Conservation (phyloP, 2,113 vertebrate genomes). For the Ariopsis seemanni region DNA sequence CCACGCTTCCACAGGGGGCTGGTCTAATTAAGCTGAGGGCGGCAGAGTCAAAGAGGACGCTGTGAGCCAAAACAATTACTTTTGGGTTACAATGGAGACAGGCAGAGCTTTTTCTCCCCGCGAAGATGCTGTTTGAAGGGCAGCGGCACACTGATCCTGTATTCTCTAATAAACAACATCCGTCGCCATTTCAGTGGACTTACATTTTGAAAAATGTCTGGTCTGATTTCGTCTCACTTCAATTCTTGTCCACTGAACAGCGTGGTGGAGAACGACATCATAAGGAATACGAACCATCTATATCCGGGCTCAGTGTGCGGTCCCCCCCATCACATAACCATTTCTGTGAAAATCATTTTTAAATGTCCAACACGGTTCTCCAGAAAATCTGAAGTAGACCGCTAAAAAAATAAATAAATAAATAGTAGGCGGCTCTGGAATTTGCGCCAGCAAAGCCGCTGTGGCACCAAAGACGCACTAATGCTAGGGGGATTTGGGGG, state of each 20-base stretch:
- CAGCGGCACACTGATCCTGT: background rate
- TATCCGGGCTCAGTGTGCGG: background rate
- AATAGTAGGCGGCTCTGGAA: too few species aligned
- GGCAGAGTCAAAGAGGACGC: constrained; percentile 31
- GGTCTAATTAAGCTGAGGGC: constrained; percentile 40
- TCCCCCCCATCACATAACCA: background rate
- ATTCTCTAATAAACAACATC: background rate
- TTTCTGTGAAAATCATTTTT: background rate
- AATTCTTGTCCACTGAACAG: background rate
- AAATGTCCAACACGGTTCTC: background rate
- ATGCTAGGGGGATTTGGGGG: too few species aligned
- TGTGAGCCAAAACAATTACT: constrained; percentile 29
- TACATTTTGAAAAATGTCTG: background rate
- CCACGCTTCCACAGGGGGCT: constrained; percentile 29
- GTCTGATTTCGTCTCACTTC: background rate
- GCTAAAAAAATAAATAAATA: too few species aligned
- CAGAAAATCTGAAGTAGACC: too few species aligned
- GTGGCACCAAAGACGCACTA: too few species aligned
- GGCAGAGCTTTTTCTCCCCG: background rate
- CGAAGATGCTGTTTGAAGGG: background rate
- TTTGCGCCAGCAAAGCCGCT: too few species aligned
- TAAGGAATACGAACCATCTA: background rate
- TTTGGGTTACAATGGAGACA: constrained; percentile 14
- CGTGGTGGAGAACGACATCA: background rate
- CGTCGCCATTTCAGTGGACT: background rate